phyloP scores from a whole-genome alignment of 2,113 vertebrate species.

The Ptilorrhoa leucosticta region DNA sequence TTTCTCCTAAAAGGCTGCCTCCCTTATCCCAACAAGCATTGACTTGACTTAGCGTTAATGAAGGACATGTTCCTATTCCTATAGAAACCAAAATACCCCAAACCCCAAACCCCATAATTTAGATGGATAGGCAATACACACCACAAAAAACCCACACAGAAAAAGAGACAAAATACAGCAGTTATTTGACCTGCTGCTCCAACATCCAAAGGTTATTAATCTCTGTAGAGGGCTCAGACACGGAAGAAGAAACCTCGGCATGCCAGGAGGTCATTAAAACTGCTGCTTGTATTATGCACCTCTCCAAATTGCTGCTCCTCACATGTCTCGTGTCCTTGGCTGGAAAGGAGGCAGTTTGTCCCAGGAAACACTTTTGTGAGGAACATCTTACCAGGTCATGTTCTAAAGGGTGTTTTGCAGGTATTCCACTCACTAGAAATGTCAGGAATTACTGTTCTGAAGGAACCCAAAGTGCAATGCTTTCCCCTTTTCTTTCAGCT shows the following conservation, averaged over 20 bases:
- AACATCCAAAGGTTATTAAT: not conserved
- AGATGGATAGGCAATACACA: not conserved
- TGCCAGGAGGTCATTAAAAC: not conserved
- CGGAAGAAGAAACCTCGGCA: not conserved
- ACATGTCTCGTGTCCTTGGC: not conserved
- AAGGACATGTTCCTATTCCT: not conserved
- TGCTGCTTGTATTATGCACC: not conserved
- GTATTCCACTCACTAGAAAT: not conserved
- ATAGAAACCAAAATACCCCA: not conserved
- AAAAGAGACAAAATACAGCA: not conserved
- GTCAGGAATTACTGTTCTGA: not conserved
- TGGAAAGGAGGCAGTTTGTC: not conserved
- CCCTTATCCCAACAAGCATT: not conserved
- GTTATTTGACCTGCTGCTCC: not conserved
- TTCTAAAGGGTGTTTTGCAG: not conserved
- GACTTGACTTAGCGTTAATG: not conserved
- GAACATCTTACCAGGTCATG: accelerated
- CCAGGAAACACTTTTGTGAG: not conserved
- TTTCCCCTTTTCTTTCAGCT: not conserved
- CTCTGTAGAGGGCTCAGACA: not conserved
- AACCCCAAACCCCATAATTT: not conserved
- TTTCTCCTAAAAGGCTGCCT: not conserved
- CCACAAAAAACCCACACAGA: not conserved
- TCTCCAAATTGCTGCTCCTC: not conserved
- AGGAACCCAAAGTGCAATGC: not conserved